phyloP scores from a whole-genome alignment of 2,888 invertebrate species.

The Rhingia campestris region DNA sequence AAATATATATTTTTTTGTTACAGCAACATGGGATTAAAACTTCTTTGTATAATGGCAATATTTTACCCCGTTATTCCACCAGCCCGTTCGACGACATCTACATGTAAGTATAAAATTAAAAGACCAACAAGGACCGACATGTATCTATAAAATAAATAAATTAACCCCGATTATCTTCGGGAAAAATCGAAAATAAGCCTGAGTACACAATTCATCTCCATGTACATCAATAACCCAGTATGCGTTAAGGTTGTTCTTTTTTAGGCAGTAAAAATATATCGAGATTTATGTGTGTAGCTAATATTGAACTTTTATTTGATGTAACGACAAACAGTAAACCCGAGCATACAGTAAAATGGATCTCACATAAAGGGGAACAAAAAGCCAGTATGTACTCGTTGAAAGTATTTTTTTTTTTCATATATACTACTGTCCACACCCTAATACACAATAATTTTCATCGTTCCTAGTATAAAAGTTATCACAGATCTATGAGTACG shows the following conservation, averaged over 20 bases:
- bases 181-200: conserved; percentile 44
- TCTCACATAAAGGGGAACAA: too few species aligned
- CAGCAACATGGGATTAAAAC: conserved; percentile 80
- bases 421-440: neutral
- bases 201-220: conserved; percentile 32
- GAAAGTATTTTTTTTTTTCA: neutral
- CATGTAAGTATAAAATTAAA: conserved; percentile 77
- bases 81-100: conserved; percentile 80
- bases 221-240: conserved; percentile 40
- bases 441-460: neutral
- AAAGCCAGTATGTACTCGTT: neutral
- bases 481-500: neutral
- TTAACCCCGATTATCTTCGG: conserved; percentile 23
- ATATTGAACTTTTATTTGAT: too few species aligned
- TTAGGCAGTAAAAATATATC: conserved; percentile 12
- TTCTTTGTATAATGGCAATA: conserved; percentile 81
- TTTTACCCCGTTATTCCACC: conserved; percentile 80
- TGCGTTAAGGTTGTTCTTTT: conserved; percentile 7
- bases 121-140: neutral
- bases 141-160: conserved; percentile 22
- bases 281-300: conserved; percentile 1
- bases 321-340: too few species aligned
- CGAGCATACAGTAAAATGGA: too few species aligned
- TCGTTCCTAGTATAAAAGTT: neutral
- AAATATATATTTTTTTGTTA: conserved; percentile 21